A percentile compares a stretch with the other conserved stretches of the same genome.
phyloP scores from a whole-genome alignment of 2,888 invertebrate genomes.

The Biston betularia region DNA sequence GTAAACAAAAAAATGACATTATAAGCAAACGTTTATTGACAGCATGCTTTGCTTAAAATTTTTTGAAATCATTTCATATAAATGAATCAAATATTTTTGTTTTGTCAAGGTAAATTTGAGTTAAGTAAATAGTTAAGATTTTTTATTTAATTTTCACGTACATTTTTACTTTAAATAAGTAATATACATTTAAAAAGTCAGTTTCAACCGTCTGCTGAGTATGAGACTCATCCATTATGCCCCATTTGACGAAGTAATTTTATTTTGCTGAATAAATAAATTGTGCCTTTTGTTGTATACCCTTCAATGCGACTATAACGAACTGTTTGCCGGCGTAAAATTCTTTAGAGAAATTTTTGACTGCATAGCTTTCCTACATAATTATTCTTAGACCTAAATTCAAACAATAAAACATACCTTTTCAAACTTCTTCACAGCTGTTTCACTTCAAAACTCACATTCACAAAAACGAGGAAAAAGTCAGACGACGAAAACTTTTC shows the following conservation, averaged over 20 bases:
- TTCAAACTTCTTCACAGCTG: conserved; percentile 38
- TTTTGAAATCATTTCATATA: too few relatives aligned
- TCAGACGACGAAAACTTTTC: conserved; percentile 72
- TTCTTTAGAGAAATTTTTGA: conserved; percentile 24
- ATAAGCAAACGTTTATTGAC: too few relatives aligned
- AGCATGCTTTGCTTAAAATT: too few relatives aligned
- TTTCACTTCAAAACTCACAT: conserved; percentile 48
- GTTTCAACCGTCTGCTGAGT: too few relatives aligned
- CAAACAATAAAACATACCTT: conserved; percentile 30
- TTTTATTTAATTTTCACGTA: too few relatives aligned
- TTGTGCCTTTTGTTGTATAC: background rate
- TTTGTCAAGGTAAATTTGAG: background rate
- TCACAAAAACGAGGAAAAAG: conserved; percentile 41
- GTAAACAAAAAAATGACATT: background rate
- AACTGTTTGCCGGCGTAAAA: conserved; percentile 20
- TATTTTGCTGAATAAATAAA: background rate
- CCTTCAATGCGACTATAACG: background rate
- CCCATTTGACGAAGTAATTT: too few relatives aligned
- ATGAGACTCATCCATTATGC: too few relatives aligned
- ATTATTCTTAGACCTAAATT: conserved; percentile 3
- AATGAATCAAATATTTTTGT: too few relatives aligned
- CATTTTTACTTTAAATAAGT: too few relatives aligned
- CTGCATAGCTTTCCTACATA: conserved; percentile 27
- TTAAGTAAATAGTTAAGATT: background rate
- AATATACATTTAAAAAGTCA: too few relatives aligned